Evolutionary conservation across 2,797 vertebrate species (phyloP).

Genomic region (Ctenopoma multispine): DNA sequence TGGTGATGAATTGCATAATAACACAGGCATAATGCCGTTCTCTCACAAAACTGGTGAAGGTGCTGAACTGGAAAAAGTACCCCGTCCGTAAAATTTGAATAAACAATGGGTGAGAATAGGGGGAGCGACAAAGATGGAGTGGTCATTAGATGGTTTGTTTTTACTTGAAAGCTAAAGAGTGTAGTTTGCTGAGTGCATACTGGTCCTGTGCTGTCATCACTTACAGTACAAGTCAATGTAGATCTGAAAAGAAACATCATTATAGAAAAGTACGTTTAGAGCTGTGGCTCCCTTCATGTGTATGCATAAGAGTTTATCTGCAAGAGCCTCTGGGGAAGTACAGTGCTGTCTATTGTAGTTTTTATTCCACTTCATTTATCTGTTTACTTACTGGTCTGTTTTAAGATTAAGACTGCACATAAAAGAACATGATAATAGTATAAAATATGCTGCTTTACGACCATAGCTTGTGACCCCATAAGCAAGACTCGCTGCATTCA

Average conservation of each 20-base stretch:
- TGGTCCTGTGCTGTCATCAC: conserved; percentile 31
- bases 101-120: conserved; percentile 82
- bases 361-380: not conserved
- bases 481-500: no score
- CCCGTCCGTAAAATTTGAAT: conserved; percentile 89
- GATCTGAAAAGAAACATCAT: conserved; percentile 42
- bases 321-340: not conserved
- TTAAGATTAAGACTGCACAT: not conserved
- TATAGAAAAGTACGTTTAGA: conserved; percentile 35
- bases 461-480: not conserved
- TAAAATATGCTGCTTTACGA: not conserved
- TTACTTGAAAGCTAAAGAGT: conserved; percentile 74
- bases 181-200: conserved; percentile 43
- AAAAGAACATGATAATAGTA: not conserved
- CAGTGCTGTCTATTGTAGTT: not conserved
- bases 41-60: conserved; percentile 87
- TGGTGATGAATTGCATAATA: conserved; percentile 92
- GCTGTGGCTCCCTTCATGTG: conserved; percentile 4
- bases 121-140: conserved; percentile 75
- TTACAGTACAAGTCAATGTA: conserved; percentile 23
- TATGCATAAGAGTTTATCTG: conserved; percentile 10
- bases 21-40: conserved; percentile 88
- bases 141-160: conserved; percentile 73
- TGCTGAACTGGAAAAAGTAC: conserved; percentile 90
- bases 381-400: not conserved